Evolutionary conservation across 2,797 vertebrate species (phyloP).

Genomic region (Setipinna tenuifilis): DNA sequence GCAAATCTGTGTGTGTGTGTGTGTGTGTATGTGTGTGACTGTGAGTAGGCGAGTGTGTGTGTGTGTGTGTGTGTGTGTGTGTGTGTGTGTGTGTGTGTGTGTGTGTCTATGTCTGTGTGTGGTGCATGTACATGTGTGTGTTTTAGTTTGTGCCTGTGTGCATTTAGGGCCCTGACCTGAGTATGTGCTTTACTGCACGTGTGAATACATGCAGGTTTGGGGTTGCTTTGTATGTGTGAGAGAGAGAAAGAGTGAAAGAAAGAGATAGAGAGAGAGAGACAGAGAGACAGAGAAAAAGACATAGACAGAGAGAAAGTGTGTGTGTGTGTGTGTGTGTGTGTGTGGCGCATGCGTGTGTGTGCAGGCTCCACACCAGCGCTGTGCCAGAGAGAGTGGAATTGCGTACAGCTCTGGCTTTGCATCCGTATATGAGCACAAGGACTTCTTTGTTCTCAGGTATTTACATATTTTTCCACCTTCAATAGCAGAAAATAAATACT

Average conservation of each 20-base stretch:
- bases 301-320: no score
- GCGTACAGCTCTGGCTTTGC: conserved; percentile 35
- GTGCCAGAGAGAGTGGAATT: conserved; percentile 47
- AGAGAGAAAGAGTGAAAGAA: no score
- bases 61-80: background rate
- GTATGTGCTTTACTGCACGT: background rate
- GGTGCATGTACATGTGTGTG: background rate
- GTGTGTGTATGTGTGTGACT: background rate
- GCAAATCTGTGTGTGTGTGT: conserved; percentile 7
- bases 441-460: conserved; percentile 55
- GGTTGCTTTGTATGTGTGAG: background rate
- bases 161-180: no score
- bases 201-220: background rate
- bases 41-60: background rate
- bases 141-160: background rate
- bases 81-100: background rate
- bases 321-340: no score
- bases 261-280: no score
- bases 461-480: conserved; percentile 49
- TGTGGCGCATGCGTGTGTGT: background rate
- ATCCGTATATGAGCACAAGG: conserved; percentile 53
- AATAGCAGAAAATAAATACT: conserved; percentile 45
- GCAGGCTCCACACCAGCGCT: background rate
- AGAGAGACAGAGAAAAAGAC: no score
- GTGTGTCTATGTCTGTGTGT: background rate